Base-by-base conservation (phyloP, 2,888 invertebrate genomes). In the Muscina levida region DNA sequence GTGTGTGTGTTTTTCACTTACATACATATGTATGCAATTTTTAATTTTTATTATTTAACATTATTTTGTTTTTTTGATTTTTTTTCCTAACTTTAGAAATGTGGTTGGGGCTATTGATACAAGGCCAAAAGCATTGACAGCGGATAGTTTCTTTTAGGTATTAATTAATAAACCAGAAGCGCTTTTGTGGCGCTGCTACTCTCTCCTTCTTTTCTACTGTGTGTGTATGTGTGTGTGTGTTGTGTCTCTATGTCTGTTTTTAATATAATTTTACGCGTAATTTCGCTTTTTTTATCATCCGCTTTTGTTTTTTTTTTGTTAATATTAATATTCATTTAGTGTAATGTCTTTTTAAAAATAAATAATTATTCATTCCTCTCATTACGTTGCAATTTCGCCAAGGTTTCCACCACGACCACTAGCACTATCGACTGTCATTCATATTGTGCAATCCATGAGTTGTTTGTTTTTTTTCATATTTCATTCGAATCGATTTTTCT, bases 131-230 rank as follows among this genome's bases (percentile, higher is more conserved):
- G 90, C 90, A 87, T 87, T 90, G 87, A 87, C 87, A 86, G 89
- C 88, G 86, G 90, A 90, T 88, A 90, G 89, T 89, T 90, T 89
- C 89, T 89, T 89, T 90, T 90, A 90, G 88, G 86, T 89, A 87
- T 87, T 85, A 84, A 83, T 39, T 79, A 42, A 22, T 62, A 62
- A 62, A 62, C 22, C 24, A 13, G 22, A 13, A 13, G 39, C 62
- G 2, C 68, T 51, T 4, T 24, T 72, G 76, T 72, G 72, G 62
- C n/a, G 15, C 53, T 44, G 53, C 24, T 53, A 11, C 53, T 24
- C 24, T 24, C 24, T 5, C 53, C 24, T 31, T 11, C 46, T 68
- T 71, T 57, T 42, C 39, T 75, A 42, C 11, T 53, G 4, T 53
- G 53, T 48, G 48, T 78, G 4, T 31, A 31, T 5, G 37, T 17